These are phyloP conservation scores for Macropus fuliginosus DNA, from an alignment of 2,797 vertebrate species.

Conservation along the genomic window DNA sequence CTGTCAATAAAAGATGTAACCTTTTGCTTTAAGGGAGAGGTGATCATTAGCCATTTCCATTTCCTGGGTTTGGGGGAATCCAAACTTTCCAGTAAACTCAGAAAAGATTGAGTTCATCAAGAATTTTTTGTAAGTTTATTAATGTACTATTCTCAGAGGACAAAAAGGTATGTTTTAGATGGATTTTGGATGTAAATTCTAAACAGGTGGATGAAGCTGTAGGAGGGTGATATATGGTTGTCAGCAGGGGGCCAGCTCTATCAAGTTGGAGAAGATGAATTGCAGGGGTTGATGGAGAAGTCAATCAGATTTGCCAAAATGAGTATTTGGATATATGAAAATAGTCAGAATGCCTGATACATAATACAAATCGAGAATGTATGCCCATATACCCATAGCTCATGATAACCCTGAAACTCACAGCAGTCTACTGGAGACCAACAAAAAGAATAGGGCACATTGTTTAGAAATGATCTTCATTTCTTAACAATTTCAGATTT, in stretches of 20 bases:
- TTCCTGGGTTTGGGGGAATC: constrained; percentile 61
- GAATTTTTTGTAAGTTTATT: constrained; percentile 79
- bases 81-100: constrained; percentile 60
- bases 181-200: constrained; percentile 82
- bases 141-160: constrained; percentile 77
- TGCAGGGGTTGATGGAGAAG: constrained; percentile 70
- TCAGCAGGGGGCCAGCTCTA: constrained; percentile 75
- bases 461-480: constrained; percentile 65
- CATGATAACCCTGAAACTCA: constrained; percentile 23
- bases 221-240: constrained; percentile 76
- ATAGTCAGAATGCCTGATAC: constrained; percentile 73
- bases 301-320: constrained; percentile 80
- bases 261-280: constrained; percentile 80
- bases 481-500: constrained; percentile 12
- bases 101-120: constrained; percentile 77
- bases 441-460: constrained; percentile 34
- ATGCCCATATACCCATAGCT: constrained; percentile 51
- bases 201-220: constrained; percentile 85
- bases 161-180: constrained; percentile 72
- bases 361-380: constrained; percentile 69
- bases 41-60: constrained; percentile 66
- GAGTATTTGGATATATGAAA: constrained; percentile 75
- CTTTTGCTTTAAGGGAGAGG: constrained; percentile 61
- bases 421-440: constrained; percentile 44
- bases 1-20: constrained; percentile 16